Evolutionary conservation across 2,797 vertebrate genomes (phyloP).

Genomic region (Lagodon rhomboides): DNA sequence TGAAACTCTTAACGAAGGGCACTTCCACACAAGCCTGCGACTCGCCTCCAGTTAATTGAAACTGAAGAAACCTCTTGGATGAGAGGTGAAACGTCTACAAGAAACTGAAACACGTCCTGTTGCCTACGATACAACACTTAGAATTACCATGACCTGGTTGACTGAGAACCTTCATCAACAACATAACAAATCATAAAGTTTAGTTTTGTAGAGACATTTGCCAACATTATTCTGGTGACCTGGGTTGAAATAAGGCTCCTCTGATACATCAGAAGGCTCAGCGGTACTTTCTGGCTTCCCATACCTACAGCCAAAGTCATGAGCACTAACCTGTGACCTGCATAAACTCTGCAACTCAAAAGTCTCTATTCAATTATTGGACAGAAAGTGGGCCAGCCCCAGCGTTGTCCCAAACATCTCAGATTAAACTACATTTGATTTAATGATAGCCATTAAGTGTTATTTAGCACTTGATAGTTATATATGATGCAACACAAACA

Average conservation of each 20-base stretch:
- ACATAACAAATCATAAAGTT: too few relatives aligned
- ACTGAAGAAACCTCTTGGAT: too few relatives aligned
- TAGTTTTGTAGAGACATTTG: too few relatives aligned
- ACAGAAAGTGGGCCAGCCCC: neutral
- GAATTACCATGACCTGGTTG: too few relatives aligned
- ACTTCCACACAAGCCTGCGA: too few relatives aligned
- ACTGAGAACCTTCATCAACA: too few relatives aligned
- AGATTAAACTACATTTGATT: constrained; percentile 30
- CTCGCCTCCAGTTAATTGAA: too few relatives aligned
- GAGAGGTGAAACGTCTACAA: too few relatives aligned
- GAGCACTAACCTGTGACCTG: constrained; percentile 4
- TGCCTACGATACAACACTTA: too few relatives aligned
- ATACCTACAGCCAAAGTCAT: constrained; percentile 4
- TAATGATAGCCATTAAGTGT: constrained; percentile 56
- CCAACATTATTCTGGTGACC: too few relatives aligned
- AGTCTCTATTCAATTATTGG: constrained; percentile 6
- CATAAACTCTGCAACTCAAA: constrained; percentile 22
- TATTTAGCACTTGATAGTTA: constrained; percentile 45
- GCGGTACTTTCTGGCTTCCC: constrained; percentile 5
- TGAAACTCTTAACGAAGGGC: too few relatives aligned
- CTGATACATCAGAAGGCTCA: neutral
- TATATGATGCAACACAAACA: constrained; percentile 48
- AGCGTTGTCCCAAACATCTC: constrained; percentile 1
- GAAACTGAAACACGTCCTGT: too few relatives aligned
- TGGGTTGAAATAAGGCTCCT: neutral